Evolutionary conservation across 2,797 vertebrate species (phyloP).

Genomic region (Malacoctenus gilli): DNA sequence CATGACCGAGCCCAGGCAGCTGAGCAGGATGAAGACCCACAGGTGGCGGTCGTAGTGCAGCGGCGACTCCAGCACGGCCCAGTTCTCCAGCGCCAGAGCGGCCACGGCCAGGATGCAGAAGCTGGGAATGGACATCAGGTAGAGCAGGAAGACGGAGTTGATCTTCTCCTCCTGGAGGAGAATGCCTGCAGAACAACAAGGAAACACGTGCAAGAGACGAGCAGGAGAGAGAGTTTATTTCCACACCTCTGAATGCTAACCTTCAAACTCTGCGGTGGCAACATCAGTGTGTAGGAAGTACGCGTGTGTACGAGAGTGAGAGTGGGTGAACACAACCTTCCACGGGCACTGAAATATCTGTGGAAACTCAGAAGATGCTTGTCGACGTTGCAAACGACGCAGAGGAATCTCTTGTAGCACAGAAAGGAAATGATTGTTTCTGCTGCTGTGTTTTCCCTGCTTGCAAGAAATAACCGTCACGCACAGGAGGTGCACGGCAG

Average conservation of each 20-base stretch:
- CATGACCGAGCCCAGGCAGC: conserved; percentile 93
- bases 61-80: conserved; percentile 81
- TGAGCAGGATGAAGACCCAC: conserved; percentile 93
- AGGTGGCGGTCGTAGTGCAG: conserved; percentile 83
- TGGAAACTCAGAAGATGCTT: no score
- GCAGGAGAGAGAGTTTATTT: not conserved
- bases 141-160: conserved; percentile 90
- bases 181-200: conserved; percentile 81
- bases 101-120: conserved; percentile 91
- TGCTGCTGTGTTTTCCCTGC: no score
- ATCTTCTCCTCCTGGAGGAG: conserved; percentile 93
- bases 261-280: not conserved
- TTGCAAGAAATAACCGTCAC: no score
- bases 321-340: no score
- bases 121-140: conserved; percentile 94
- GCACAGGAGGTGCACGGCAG: no score
- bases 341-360: no score
- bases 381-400: no score
- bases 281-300: no score
- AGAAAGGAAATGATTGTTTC: no score
- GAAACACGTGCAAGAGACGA: not conserved
- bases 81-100: conserved; percentile 88
- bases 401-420: no score
- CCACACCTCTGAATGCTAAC: not conserved
- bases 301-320: no score